A percentile compares a stretch with the other conserved stretches of the same genome.
phyloP scores from a whole-genome alignment of 2,113 vertebrate species.

The Larimichthys polyactis region DNA sequence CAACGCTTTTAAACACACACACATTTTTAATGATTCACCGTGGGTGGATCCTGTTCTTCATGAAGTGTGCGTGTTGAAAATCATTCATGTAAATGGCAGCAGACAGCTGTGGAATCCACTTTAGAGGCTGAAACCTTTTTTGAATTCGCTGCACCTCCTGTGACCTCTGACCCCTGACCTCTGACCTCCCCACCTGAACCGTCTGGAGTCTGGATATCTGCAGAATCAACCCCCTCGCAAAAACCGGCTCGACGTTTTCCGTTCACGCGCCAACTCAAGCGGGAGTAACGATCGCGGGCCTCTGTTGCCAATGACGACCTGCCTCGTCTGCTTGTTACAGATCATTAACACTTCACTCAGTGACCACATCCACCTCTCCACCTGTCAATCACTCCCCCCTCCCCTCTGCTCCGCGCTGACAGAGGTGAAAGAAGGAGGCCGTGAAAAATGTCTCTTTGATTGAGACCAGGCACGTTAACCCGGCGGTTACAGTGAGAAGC shows the following conservation, averaged over 20 bases:
- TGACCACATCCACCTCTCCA: conserved; percentile 36
- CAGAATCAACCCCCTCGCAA: background rate
- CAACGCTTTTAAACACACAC: conserved; percentile 13
- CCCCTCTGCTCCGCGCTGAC: background rate
- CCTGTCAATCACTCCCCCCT: conserved; percentile 48
- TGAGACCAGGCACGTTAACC: background rate
- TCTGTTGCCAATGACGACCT: conserved; percentile 38
- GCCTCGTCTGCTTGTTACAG: conserved; percentile 54
- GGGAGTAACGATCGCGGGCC: conserved; percentile 28
- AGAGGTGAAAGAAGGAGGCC: conserved; percentile 29
- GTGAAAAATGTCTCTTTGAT: background rate
- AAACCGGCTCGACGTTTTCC: background rate
- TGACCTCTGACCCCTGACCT: conserved; percentile 7
- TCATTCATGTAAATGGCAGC: conserved; percentile 28
- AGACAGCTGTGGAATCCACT: background rate
- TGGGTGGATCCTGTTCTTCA: conserved; percentile 31
- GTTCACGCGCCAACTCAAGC: conserved; percentile 7
- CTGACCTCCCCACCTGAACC: too few species aligned
- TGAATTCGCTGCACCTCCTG: background rate
- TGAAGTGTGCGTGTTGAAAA: conserved; percentile 17
- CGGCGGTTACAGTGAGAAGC: background rate
- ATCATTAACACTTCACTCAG: conserved; percentile 59
- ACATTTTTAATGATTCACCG: conserved; percentile 43
- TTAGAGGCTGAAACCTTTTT: background rate
- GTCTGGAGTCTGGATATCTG: background rate